These are phyloP conservation scores for Clunio marinus DNA, from an alignment of 2,888 invertebrate species.

Conservation along the genomic window DNA sequence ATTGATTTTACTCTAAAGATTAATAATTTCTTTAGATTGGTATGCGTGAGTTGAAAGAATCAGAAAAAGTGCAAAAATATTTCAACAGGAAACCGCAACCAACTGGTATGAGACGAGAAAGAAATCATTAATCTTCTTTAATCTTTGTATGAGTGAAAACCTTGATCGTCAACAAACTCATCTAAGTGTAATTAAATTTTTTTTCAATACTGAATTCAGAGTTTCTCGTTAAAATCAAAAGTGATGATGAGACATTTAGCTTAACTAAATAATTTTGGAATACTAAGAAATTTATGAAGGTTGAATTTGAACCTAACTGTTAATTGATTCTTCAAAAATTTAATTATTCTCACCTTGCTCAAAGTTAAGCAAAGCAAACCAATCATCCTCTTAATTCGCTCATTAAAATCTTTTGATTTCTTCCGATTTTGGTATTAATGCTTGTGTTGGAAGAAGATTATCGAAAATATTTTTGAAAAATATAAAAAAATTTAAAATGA, in stretches of 20 bases:
- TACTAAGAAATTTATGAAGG: not conserved
- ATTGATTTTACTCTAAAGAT: too few relatives aligned
- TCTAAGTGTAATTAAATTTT: not conserved
- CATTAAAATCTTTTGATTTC: constrained; percentile 35
- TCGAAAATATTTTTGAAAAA: too few relatives aligned
- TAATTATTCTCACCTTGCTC: not conserved
- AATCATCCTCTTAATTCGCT: not conserved
- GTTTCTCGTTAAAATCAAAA: too few relatives aligned
- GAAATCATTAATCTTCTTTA: not conserved
- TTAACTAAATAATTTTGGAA: too few relatives aligned
- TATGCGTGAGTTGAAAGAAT: not conserved
- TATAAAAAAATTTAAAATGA: too few relatives aligned
- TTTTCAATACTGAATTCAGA: too few relatives aligned
- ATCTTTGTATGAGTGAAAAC: too few relatives aligned
- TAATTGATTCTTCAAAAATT: not conserved
- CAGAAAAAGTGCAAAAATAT: not conserved
- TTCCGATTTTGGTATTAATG: not conserved
- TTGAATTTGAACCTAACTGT: not conserved
- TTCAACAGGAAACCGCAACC: constrained; percentile 17
- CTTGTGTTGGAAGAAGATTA: too few relatives aligned
- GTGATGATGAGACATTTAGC: too few relatives aligned
- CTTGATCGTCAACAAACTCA: constrained; percentile 4
- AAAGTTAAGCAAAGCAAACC: not conserved
- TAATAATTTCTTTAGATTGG: too few relatives aligned
- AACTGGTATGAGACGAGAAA: not conserved